phyloP scores from a whole-genome alignment of 1,140 invertebrate genomes.

The Leptoteleia sp. region DNA sequence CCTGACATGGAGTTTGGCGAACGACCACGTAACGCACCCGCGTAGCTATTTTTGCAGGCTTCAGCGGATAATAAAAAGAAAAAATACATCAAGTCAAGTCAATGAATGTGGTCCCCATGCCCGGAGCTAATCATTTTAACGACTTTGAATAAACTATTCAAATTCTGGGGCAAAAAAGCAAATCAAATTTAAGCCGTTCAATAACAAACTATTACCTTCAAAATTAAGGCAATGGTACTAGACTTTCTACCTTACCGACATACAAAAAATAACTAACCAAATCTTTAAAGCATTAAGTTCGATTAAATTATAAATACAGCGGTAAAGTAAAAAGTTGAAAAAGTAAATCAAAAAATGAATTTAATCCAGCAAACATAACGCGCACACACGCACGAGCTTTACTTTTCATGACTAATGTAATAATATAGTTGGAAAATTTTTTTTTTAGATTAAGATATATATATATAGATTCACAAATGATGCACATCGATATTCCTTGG shows the following conservation, averaged over 20 bases:
- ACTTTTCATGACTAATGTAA: conserved; percentile 13
- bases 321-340: too few species aligned
- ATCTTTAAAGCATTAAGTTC: neutral
- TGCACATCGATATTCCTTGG: conserved; percentile 58
- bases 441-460: too few species aligned
- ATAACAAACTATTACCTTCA: conserved; percentile 9
- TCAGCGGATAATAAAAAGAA: conserved; percentile 81
- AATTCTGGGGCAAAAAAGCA: conserved; percentile 21
- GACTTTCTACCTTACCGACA: conserved; percentile 36
- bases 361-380: conserved; percentile 53
- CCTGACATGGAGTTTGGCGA: conserved; percentile 87
- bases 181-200: conserved; percentile 20
- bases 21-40: conserved; percentile 88
- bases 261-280: neutral
- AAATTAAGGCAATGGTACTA: conserved; percentile 6
- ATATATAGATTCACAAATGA: conserved; percentile 57
- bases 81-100: conserved; percentile 79
- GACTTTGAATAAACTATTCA: neutral
- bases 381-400: conserved; percentile 59
- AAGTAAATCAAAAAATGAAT: neutral
- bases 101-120: conserved; percentile 56
- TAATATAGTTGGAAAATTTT: conserved; percentile 11
- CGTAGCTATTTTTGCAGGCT: conserved; percentile 87
- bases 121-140: conserved; percentile 29
- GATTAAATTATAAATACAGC: too few species aligned